Base-by-base conservation (phyloP, 2,888 invertebrate genomes). In the Cerceris rybyensis region DNA sequence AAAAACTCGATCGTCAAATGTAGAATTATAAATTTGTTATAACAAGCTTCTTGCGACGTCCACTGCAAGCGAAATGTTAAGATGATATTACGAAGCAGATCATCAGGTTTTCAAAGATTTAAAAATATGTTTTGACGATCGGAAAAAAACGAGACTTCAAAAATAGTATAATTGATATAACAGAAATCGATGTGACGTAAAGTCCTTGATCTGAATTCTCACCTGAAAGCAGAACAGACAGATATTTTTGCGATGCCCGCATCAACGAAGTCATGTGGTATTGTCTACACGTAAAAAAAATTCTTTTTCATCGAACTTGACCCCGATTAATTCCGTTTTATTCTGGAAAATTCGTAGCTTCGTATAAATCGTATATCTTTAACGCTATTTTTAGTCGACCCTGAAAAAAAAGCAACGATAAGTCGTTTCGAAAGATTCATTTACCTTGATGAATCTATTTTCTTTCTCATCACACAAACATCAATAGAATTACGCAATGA, bases 161-260 rank as follows among this genome's bases (percentile, higher is more conserved):
- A 28, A 28, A 28, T 28, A 28, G 28, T 28, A 28, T 28, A 28
- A 28, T 28, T 28, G 28, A 28, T 28, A n/a, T 57, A 17, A 13
- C 7, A 14, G 57, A 2, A 17, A 71, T 61, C 63, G 64, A 65
- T 54, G 14, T 46, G 46, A 46, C 11, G 8, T 46, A 55, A n/a
- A 72, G 72, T 60, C 73, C 73, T 73, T 73, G 73, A 67, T 60
- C 67, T 61, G 55, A 57, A 67, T 73, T 67, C 61, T 55, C 57
- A 46, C 42, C 28, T 16, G 55, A 49, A 54, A 61, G 61, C 43
- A 46, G 54, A 50, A 59, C 57, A 55, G 17, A 43, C 16, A 57
- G 57, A 39, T 73, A 73, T 67, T 73, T 61, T 67, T 55, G 60
- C 67, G 17, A 41, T 49, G 49, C 49, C 60, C 63, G 63, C 50